These are phyloP conservation scores for Zaprionus obscuricornis DNA, from an alignment of 2,888 invertebrate genomes.

Conservation along the genomic window DNA sequence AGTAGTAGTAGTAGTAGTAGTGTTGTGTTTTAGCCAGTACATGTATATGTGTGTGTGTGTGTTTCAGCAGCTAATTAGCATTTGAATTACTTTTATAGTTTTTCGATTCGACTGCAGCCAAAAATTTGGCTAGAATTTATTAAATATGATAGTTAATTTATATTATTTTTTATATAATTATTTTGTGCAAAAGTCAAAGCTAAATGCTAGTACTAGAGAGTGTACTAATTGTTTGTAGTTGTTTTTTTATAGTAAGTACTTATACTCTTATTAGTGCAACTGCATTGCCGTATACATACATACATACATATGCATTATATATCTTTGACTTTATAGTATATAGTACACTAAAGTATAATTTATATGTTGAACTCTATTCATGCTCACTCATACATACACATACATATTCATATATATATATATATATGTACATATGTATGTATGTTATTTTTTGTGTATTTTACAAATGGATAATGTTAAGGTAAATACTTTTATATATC, in stretches of 20 bases:
- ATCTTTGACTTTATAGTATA: neutral
- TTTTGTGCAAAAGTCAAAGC: conserved; percentile 61
- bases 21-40: conserved; percentile 23
- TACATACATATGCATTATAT: neutral
- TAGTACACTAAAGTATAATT: neutral
- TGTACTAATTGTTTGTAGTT: conserved; percentile 48
- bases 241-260: neutral
- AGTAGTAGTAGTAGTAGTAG: conserved; percentile 22
- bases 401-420: too few relatives aligned
- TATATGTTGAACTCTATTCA: conserved; percentile 43
- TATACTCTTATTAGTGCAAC: too few relatives aligned
- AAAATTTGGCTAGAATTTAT: conserved; percentile 28
- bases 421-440: too few relatives aligned
- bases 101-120: conserved; percentile 16
- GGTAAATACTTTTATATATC: conserved; percentile 8
- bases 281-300: conserved; percentile 33
- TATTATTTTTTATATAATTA: conserved; percentile 16
- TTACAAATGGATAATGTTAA: conserved; percentile 7
- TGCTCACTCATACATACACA: too few relatives aligned
- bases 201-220: conserved; percentile 60
- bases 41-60: conserved; percentile 26
- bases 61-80: conserved; percentile 76
- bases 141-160: conserved; percentile 8
- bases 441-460: too few relatives aligned
- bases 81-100: conserved; percentile 17